Evolutionary conservation across 2,797 vertebrate species (phyloP), one percentile per base, ranked within the genome.

Genomic region (Crenuchus spilurus): DNA sequence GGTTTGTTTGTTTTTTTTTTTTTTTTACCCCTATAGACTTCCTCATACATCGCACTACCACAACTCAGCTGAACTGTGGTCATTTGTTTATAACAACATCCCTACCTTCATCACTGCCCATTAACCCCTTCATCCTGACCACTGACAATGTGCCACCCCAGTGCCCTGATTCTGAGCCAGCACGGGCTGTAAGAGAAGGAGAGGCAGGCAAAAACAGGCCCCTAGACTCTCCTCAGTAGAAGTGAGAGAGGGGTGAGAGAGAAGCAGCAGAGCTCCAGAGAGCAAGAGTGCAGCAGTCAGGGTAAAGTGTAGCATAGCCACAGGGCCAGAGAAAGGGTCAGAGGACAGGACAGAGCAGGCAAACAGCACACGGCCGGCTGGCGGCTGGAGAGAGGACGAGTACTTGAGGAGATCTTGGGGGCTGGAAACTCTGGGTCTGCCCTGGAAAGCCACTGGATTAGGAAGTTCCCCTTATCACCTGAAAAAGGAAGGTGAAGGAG

Each of bases 361-460:
- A 55, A 55, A 16, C 52, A 55, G 52, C 31, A 31, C 14, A 55
- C 2, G 16, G 52, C 28, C 89, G 90, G 91, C 89, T 92, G 93
- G 57, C 91, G 92, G 89, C 92, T 94, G 93, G 94, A 94, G 91
- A 94, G 85, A 37, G 92, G 90, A 81, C 91, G 91, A 94, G 92
- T 97, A 98, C 97, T 96, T 92, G 94, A 94, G 84, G 92, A 94
- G 86, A 88, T 94, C 89, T 96, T 95, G 85, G 91, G 91, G 42
- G 87, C 89, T 1, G 93, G 92, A 22, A 93, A 90, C 70, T 94
- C 88, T 1, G 93, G 86, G 83, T 94, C 93, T 0, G 94, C 92
- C 86, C 93, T 93, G 82, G 96, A 97, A 71, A 98, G 88, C 96
- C 96, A 98, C 61, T 95, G 94, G 82, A 97, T 94, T 84, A 96